Evolutionary conservation across 2,797 vertebrate genomes (phyloP), one percentile per base, ranked within the genome.

Genomic region (Streptopelia turtur): DNA sequence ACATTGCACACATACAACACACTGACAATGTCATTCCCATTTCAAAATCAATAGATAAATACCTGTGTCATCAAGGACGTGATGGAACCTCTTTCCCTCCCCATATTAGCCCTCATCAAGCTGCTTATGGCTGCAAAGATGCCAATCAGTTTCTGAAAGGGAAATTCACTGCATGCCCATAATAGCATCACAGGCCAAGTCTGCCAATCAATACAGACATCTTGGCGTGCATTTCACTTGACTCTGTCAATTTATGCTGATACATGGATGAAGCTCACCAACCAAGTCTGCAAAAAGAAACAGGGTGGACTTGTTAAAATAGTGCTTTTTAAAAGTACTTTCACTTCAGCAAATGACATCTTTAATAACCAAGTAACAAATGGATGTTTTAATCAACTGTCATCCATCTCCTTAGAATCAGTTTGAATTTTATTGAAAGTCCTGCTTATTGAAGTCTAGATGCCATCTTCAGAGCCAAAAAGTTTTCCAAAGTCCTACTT

Each of bases 31-130:
- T 16, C 50, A 83, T 65, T 85, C 83, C 83, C 72, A 27, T 65
- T 89, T 87, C 30, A 3, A 87, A 91, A 97, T 97, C 92, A 90
- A 92, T 94, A 90, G 76, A 69, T 43, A 78, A 17, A 70, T 11
- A 71, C 83, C 90, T 87, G 6, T 22, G 85, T 8, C 68, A 87
- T 66, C 93, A 96, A 96, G 92, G 84, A 90, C 92, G 60, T 8
- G 53, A 87, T 94, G 91, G 90, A 95, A 74, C 64, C 89, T 94
- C 95, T 90, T 90, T 83, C 41, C 27, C 80, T 90, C 56, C 94
- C 68, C 76, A 74, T 95, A 95, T 95, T 95, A 97, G 82, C 85
- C 90, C 93, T 97, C 96, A 97, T 96, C 94, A 97, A 89, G 69
- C 96, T 97, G 94, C 92, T 95, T 96, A 93, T 90, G 89, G 86